Evolutionary conservation across 2,113 vertebrate genomes (phyloP).

Genomic region (Aldabrachelys gigantea): DNA sequence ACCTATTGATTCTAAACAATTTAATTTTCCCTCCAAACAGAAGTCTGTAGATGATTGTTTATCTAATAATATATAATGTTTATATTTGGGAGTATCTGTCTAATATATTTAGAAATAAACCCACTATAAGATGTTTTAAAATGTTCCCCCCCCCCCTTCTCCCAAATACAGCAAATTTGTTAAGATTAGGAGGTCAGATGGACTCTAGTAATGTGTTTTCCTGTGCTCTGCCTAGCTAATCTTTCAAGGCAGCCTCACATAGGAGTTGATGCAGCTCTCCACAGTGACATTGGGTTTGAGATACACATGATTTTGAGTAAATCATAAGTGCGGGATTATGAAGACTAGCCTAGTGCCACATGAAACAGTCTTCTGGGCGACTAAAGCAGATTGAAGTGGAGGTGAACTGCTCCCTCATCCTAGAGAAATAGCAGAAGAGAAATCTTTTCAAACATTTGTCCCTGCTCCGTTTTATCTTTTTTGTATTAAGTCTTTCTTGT

Average conservation of each 20-base stretch:
- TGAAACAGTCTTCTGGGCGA: not conserved
- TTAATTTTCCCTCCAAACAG: not conserved
- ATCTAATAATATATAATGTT: not conserved
- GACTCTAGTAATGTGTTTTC: accelerated
- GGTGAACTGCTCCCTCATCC: accelerated
- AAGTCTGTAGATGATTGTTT: not conserved
- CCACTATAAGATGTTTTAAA: not conserved
- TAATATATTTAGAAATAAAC: not conserved
- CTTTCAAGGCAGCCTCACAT: not conserved
- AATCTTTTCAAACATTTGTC: not conserved
- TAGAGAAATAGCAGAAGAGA: not conserved
- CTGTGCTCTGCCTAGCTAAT: accelerated
- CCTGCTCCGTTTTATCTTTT: not conserved
- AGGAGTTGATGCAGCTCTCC: not conserved
- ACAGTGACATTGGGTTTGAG: not conserved
- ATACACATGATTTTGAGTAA: not conserved
- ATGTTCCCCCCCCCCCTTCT: not conserved
- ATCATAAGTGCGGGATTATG: not conserved
- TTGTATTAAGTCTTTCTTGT: not conserved
- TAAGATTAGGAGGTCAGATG: accelerated
- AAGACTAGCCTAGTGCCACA: accelerated
- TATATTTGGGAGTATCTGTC: not conserved
- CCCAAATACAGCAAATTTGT: not conserved
- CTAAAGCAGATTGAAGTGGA: not conserved
- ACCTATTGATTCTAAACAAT: not conserved